Evolutionary conservation across 1,140 invertebrate species (phyloP).

Genomic region (Drosophila persimilis): DNA sequence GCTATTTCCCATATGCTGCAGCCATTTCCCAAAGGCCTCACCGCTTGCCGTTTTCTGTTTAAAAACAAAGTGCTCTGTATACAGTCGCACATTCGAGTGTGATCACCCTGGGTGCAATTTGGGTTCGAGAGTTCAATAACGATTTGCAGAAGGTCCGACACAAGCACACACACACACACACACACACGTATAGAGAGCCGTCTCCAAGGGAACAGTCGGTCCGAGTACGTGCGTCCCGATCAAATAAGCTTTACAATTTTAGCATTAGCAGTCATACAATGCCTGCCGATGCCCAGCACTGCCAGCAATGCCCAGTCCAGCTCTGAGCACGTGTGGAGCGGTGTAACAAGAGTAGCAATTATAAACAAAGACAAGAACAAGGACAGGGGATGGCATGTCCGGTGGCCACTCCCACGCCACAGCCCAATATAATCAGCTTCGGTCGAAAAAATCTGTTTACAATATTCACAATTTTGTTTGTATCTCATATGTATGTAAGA

Average conservation of each 20-base stretch:
- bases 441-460: conserved; percentile 72
- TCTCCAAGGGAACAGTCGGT: conserved; percentile 16
- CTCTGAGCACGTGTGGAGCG: conserved; percentile 49
- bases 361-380: conserved; percentile 25
- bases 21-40: conserved; percentile 24
- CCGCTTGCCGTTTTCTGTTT: conserved; percentile 53
- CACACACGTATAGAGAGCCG: background rate
- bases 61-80: conserved; percentile 18
- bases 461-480: conserved; percentile 73
- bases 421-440: conserved; percentile 72
- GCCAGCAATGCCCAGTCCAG: conserved; percentile 1
- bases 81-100: conserved; percentile 38
- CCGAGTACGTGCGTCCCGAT: conserved; percentile 25
- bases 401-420: conserved; percentile 10
- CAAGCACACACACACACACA: background rate
- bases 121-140: conserved; percentile 76
- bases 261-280: conserved; percentile 53
- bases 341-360: conserved; percentile 30
- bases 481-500: conserved; percentile 6
- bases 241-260: conserved; percentile 74
- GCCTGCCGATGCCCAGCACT: conserved; percentile 40
- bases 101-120: conserved; percentile 71
- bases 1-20: conserved; percentile 23
- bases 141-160: conserved; percentile 62
- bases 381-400: conserved; percentile 27